Base-by-base conservation (phyloP, 1,140 invertebrate genomes). In the Antheraea pernyi region DNA sequence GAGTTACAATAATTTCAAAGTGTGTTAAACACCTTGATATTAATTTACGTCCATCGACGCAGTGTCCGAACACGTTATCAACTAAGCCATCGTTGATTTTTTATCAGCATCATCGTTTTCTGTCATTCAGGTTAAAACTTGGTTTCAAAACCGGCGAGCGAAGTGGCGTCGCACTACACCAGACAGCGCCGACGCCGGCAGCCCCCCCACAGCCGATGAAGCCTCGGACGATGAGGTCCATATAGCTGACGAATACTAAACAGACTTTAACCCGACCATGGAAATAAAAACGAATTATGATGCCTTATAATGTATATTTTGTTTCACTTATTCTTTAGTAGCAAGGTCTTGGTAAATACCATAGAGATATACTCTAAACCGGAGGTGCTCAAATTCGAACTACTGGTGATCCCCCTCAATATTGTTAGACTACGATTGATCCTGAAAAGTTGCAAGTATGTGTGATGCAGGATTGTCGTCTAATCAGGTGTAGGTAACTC, bases 141-240 rank as follows among this genome's bases (percentile, higher is more conserved):
- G 65, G 65, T 67, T 67, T 30, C 65, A 67, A 67, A 67, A 67
- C 22, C 19, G 65, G 2, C 48, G 65, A 4, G 53, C 65, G 13
- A 67, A 67, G 36, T 67, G 65, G 65, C 48, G 53, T 1, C 70
- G 89, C 0, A 83, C 81, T 0, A 76, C 86, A 2, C 86, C 89
- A 0, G 89, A 90, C 46, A 71, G 75, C 0, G 83, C 86, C 0
- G 87, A 89, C 75, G 66, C 83, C 0, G 85, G 83, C 58, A 91
- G 87, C 72, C 89, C 89, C 13, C 75, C 75, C 39, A 80, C 82
- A 7, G 80, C 77, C 0, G 86, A 87, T n/a, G 83, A 88, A 18
- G 77, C 69, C 8, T 88, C 85, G 16, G 89, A 91, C 59, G 87
- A 88, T 22, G 89, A 91, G 8, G 79, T 90, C 0, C 80, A 80